Evolutionary conservation across 2,113 vertebrate genomes (phyloP).

Genomic region (Leiothrix lutea): DNA sequence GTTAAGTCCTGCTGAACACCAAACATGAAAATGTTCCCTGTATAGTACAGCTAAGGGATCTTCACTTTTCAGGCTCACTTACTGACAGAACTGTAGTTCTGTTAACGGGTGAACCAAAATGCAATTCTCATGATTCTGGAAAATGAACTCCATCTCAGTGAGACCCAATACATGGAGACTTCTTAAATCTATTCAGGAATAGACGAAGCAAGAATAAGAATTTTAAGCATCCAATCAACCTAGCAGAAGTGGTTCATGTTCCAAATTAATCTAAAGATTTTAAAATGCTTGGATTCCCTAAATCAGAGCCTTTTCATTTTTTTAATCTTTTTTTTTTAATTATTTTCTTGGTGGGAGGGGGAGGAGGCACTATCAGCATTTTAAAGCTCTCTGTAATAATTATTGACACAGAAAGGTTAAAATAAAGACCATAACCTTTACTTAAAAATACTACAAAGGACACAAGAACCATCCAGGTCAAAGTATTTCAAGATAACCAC

Average conservation of each 20-base stretch:
- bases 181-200: neutral
- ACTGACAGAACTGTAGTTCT: neutral
- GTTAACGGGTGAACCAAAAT: neutral
- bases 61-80: neutral
- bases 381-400: neutral
- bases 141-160: neutral
- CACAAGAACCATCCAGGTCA: neutral
- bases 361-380: neutral
- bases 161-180: neutral
- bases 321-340: no score
- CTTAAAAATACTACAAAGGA: neutral
- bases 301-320: neutral
- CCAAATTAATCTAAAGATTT: neutral
- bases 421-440: neutral
- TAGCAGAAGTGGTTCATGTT: neutral
- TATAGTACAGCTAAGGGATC: neutral
- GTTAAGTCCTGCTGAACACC: neutral
- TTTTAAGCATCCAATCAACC: neutral
- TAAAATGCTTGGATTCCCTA: neutral
- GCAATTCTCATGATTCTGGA: neutral
- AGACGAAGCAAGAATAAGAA: neutral
- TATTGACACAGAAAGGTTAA: neutral
- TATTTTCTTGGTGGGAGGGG: accelerated
- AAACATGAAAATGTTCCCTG: neutral
- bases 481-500: neutral